A percentile compares a stretch with the other conserved stretches of the same genome.
Evolutionary conservation across 2,113 vertebrate genomes (phyloP).

Genomic region (Eidolon helvum): DNA sequence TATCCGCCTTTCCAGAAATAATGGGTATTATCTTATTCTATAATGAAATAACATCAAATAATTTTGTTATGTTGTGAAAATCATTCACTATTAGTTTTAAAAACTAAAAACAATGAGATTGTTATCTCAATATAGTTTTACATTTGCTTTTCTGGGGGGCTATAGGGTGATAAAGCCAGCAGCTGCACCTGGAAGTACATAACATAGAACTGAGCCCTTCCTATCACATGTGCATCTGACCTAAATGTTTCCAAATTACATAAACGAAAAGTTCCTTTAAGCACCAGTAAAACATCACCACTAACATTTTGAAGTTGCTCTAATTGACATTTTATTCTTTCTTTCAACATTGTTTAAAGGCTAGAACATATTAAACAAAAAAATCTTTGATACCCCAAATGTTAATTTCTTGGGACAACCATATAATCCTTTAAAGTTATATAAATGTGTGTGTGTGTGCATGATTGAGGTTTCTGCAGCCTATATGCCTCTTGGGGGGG

Average conservation of each 20-base stretch:
- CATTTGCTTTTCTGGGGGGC: neutral
- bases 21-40: neutral
- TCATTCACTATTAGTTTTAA: neutral
- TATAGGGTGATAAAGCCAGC: neutral
- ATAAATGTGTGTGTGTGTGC: neutral
- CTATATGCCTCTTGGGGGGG: neutral
- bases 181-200: rapidly evolving
- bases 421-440: constrained; percentile 28
- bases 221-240: neutral
- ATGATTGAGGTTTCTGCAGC: neutral
- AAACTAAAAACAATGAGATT: neutral
- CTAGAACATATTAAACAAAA: constrained; percentile 27
- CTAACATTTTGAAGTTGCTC: constrained; percentile 12
- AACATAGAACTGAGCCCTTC: neutral
- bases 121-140: neutral
- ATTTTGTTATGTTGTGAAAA: neutral
- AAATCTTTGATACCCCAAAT: constrained; percentile 3
- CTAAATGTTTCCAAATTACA: neutral
- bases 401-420: constrained; percentile 34
- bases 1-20: neutral
- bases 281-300: constrained; percentile 33
- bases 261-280: neutral
- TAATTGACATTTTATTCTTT: constrained; percentile 62
- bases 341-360: constrained; percentile 57
- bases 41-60: neutral